Conservation (phyloP, 2,113 vertebrate species). For the Terrapene triunguis region DNA sequence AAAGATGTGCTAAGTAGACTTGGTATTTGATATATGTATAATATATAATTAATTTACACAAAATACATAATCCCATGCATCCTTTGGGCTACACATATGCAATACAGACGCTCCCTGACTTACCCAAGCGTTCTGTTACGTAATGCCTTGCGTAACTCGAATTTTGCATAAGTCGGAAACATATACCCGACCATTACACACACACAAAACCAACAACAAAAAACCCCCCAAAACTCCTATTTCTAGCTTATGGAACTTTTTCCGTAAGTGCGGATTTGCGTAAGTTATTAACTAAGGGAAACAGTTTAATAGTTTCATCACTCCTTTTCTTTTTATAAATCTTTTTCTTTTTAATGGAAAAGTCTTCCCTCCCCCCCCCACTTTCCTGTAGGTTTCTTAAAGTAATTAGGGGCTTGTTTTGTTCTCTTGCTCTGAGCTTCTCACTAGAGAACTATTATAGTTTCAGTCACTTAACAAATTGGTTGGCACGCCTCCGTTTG, state of each 20-base stretch:
- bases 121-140: too few relatives aligned
- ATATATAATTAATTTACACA: neutral
- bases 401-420: conserved; percentile 44
- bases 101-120: neutral
- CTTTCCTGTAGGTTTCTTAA: conserved; percentile 36
- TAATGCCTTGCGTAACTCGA: too few relatives aligned
- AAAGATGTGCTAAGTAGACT: neutral
- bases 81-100: conserved; percentile 1
- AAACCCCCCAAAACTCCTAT: accelerated
- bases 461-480: conserved; percentile 20
- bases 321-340: neutral
- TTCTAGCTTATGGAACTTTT: too few relatives aligned
- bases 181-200: too few relatives aligned
- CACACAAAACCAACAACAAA: too few relatives aligned
- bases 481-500: neutral
- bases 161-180: too few relatives aligned
- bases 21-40: conserved; percentile 3
- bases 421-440: conserved; percentile 15
- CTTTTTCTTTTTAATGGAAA: neutral
- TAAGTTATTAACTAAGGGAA: conserved; percentile 3
- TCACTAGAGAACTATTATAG: conserved; percentile 37
- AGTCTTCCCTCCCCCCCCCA: neutral
- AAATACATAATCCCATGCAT: neutral
- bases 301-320: conserved; percentile 38
- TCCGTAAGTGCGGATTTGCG: too few relatives aligned